phyloP scores from a whole-genome alignment of 2,113 vertebrate genomes.

The Micronycteris hirsuta region DNA sequence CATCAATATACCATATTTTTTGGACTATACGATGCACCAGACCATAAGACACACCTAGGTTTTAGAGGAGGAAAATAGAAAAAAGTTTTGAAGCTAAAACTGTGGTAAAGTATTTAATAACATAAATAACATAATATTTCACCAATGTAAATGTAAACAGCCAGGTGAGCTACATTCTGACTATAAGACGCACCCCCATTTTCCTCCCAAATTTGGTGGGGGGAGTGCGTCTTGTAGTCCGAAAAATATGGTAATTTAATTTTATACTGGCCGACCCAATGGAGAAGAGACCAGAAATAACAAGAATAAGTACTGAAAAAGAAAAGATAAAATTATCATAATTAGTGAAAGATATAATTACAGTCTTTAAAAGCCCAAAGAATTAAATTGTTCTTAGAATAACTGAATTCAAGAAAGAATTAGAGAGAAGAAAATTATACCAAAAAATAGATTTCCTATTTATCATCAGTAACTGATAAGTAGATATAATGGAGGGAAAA shows the following conservation, averaged over 20 bases:
- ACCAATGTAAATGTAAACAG: no score
- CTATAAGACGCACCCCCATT: no score
- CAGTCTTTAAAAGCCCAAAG: slow-evolving; percentile 28
- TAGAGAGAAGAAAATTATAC: slow-evolving; percentile 52
- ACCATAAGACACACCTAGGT: no score
- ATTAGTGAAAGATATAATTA: slow-evolving; percentile 59
- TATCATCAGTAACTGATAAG: slow-evolving; percentile 19
- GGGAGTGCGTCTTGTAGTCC: no score
- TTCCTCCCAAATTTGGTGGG: no score
- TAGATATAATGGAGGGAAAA: background rate
- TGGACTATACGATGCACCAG: no score
- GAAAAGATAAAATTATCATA: slow-evolving; percentile 54
- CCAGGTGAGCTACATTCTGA: no score
- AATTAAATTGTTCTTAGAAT: slow-evolving; percentile 58
- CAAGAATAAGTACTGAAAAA: slow-evolving; percentile 49
- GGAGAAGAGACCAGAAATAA: slow-evolving; percentile 33
- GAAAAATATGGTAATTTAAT: no score
- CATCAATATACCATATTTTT: slow-evolving; percentile 34
- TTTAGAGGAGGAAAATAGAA: no score
- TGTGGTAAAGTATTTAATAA: no score
- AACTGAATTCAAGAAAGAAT: slow-evolving; percentile 56
- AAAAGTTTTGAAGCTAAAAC: no score
- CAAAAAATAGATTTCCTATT: slow-evolving; percentile 30
- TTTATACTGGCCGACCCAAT: slow-evolving; percentile 5
- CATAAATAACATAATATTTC: no score